Evolutionary conservation across 2,888 invertebrate genomes (phyloP), one percentile per base, ranked within the genome.

Genomic region (Dromius quadrimaculatus): DNA sequence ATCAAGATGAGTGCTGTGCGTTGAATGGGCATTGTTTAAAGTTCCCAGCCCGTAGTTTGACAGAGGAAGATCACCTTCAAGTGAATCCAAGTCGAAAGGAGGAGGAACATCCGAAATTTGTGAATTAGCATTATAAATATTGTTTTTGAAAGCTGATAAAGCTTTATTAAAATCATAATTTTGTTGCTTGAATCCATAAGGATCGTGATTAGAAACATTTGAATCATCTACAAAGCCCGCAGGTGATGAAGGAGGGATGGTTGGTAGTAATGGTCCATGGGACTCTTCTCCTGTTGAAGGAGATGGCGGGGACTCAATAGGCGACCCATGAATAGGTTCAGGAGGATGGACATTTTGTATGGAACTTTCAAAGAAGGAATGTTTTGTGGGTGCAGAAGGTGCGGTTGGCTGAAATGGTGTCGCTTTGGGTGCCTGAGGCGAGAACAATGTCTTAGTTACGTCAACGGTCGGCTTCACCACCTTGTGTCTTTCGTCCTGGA

Each of bases 401-500:
- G 61, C 19, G 34, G 34, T n/a, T 15, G 36, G 34, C n/a, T 38
- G 1, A 11, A 23, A 20, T 15, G 57, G 57, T 17, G 50, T 66
- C 28, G 57, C 15, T 20, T 57, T 57, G 15, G 66, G 57, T 32
- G 57, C 36, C n/a, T 45, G 32, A 23, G 63, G 63, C 15, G 15
- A 1, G 28, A 54, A 54, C 13, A 54, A 28, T 54, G 50, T 28
- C 17, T 66, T 57, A 66, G 54, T 57, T 54, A 45, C 34, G 57
- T 34, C 68, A 38, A 50, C 20, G 3, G 32, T 19, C n/a, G 41
- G 38, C 17, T 66, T 19, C 17, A 54, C 45, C 68, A 68, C 68
- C 50, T 62, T 45, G 28, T 47, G 28, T 47, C 70, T 34, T 22
- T 70, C 70, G 28, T 70, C 70, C 22, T 70, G 70, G 4, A 70